Base-by-base conservation (phyloP, 2,888 invertebrate genomes). In the Podotricha telesiphe region DNA sequence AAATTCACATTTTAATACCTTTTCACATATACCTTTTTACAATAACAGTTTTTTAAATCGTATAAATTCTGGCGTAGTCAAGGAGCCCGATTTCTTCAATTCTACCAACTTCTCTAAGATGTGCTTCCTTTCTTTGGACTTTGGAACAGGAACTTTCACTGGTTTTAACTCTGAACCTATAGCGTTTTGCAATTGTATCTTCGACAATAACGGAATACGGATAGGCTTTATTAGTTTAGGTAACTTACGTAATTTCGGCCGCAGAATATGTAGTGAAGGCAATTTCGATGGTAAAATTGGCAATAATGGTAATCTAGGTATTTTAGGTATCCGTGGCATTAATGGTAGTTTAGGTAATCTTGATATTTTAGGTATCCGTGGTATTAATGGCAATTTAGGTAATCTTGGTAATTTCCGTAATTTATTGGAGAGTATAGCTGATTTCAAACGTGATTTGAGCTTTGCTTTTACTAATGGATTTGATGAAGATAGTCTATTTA, bases 11-110 rank as follows among this genome's bases (percentile, higher is more conserved):
- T n/a, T n/a, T n/a, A n/a, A n/a, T n/a, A n/a, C n/a, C n/a, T n/a
- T n/a, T n/a, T n/a, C n/a, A n/a, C 5, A 15, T 53, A 6, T 10
- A 11, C 7, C 28, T 37, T 34, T 34, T 62, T 15, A 70, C 13
- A 68, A 51, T n/a, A 71, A 59, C 15, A 88, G 63, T 67, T 81
- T 86, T 68, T 80, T 86, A 72, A 87, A 85, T 51, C 79, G 79
- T 19, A 80, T 42, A 76, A 80, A 86, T 66, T 88, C 85, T 1
- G 78, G 71, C 1, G 80, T 75, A 0, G 86, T 82, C 58, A 90
- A 67, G 0, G 82, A 79, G 0, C 89, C 87, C 64, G 76, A 80
- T 17, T 70, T 81, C 67, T 79, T 86, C 47, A 90, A 74, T 13
- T 85, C 78, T 8, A 79, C 17, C 4, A 91, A 78, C 81, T 86